Base-by-base conservation (phyloP, 2,797 vertebrate species). In the Pipistrellus pygmaeus region DNA sequence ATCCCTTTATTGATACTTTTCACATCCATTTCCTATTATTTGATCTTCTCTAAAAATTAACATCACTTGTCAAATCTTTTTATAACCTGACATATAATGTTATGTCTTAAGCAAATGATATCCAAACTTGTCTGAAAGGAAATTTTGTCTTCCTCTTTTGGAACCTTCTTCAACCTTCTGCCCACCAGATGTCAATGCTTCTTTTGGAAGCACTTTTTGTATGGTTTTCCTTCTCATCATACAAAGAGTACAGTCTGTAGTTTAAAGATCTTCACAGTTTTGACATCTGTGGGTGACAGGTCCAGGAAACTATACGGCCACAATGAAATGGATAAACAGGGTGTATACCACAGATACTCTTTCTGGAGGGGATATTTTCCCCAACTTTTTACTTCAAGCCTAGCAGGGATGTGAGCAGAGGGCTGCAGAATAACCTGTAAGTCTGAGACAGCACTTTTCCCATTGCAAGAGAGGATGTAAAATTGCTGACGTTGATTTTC, bases 401-500 rank as follows among this genome's bases (percentile, higher is more conserved):
- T 86, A 81, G 2, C 48, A 96, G 17, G 18, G 25, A 96, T 96
- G 68, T 64, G 2, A 94, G 69, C 38, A 89, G 88, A 68, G 46
- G 94, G 25, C 20, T 44, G 44, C 95, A 90, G 68, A 93, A 60
- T 32, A 96, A 7, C 21, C 35, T 62, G 4, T 32, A 95, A 95
- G 78, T 83, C 96, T 91, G 78, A 78, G 93, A 46, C 71, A 97
- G 93, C 95, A 88, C 69, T 97, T 88, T 97, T 83, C 66, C 97
- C 98, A 97, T 96, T 97, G 97, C 23, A 11, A 86, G 73, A 62
- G n/a, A 97, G 93, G 93, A 97, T 94, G 69, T 97, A 87, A 98
- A 98, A 95, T 97, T 97, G 97, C 97, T 98, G 97, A 98, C 78
- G 87, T 4, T 94, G 78, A 48, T 93, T 97, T 97, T 94, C 41